Evolutionary conservation across 2,113 vertebrate species (phyloP), one percentile per base, ranked within the genome.

Genomic region (Aspidoscelis tigris): DNA sequence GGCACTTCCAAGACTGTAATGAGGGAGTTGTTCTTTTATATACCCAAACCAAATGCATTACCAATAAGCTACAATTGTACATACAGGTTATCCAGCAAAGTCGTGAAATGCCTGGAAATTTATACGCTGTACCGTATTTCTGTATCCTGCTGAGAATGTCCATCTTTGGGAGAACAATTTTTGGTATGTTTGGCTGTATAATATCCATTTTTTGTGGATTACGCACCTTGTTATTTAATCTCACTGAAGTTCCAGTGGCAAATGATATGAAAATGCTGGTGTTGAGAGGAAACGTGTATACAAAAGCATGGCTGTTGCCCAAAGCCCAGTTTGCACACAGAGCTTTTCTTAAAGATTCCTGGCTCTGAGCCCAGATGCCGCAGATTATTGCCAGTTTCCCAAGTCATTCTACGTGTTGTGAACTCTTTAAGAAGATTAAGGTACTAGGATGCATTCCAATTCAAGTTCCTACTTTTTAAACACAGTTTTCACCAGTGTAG

Each of bases 291-390:
- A 53, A 58, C 66, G 86, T 41, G 33, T 76, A 82, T 90, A 85
- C 72, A 73, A 82, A 88, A 88, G 33, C 71, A 47, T 88, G 47
- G 21, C 24, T 91, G 53, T 88, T 88, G 66, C 20, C 44, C 66
- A 3, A 11, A 87, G 53, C 80, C 81, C 64, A 39, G 84, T 84
- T 78, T 83, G 43, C 76, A 44, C 50, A 80, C 82, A 87, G 71
- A 47, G 10, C 6, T 84, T 78, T 85, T 87, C 71, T 83, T 82
- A 84, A 76, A 76, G 78, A 73, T 79, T 85, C 39, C 70, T 91
- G 87, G 43, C 82, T 68, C 14, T 81, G n/a, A 84, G 87, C 79
- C 81, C 83, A 88, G 69, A 16, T n/a, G 43, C 26, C 33, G 89
- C 88, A 89, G 26, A 43, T 81, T 84, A 65, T 79, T 79, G 41